Evolutionary conservation across 2,113 vertebrate genomes (phyloP).

Genomic region (Vireo altiloquus): DNA sequence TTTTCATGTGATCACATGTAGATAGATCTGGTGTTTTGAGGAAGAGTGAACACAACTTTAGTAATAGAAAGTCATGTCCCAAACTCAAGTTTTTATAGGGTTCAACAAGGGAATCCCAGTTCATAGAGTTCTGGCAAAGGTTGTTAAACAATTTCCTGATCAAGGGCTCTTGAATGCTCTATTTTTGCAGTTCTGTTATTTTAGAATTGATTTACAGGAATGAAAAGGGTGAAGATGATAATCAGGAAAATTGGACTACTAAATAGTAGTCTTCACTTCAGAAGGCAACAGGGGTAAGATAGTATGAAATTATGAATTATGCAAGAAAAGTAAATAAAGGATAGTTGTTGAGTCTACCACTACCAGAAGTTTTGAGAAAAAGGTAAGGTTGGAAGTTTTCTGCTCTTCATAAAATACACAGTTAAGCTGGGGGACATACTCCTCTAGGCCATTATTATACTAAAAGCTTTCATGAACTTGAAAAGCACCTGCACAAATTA

Average conservation of each 20-base stretch:
- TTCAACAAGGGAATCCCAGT: background rate
- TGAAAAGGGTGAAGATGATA: background rate
- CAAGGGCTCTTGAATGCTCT: background rate
- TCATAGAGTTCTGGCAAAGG: background rate
- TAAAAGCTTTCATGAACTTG: background rate
- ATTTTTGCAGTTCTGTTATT: background rate
- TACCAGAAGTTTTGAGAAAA: background rate
- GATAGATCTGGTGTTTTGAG: background rate
- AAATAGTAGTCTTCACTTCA: background rate
- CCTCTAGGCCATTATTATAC: background rate
- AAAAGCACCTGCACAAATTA: background rate
- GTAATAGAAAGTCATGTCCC: background rate
- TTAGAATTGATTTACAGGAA: background rate
- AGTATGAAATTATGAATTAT: background rate
- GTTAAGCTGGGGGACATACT: background rate
- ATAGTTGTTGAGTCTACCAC: background rate
- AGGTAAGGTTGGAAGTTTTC: background rate
- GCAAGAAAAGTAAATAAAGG: background rate
- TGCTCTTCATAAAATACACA: background rate
- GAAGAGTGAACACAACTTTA: background rate
- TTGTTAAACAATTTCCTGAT: background rate
- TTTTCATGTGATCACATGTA: background rate
- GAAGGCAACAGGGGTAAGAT: background rate
- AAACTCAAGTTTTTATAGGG: background rate
- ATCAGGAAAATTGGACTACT: background rate